Evolutionary conservation across 1,140 invertebrate species (phyloP), one percentile per base, ranked within the genome.

Genomic region (Agrypnia vestita): DNA sequence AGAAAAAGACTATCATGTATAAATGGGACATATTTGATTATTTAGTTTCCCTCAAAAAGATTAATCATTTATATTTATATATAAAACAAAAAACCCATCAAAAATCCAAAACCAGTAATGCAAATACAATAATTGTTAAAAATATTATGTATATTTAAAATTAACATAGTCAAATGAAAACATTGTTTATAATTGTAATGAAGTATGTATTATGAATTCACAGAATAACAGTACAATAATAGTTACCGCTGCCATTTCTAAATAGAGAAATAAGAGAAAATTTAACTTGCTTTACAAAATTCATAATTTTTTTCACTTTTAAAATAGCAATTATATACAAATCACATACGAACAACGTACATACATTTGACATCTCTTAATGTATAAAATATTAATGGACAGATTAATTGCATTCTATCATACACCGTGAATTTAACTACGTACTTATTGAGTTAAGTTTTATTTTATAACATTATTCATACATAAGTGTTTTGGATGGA

Each of bases 371-470:
- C 74, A 76, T 76, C 59, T 62, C 59, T 64, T 75, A 61, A 76
- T 62, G 59, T 79, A 82, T 82, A 82, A 79, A 82, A 80, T 83
- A 64, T 80, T 76, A 83, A 83, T 83, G 82, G 82, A 83, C 82
- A 83, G 82, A 83, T 71, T 83, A 80, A 79, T 83, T 83, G 82
- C 82, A 76, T 80, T 71, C 79, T 83, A 83, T 83, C 79, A 80
- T 83, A 83, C 82, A 83, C 78, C 56, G 82, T 80, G 82, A 83
- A 49, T 21, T 80, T 75, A 78, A 80, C 59, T 80, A 83, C 78
- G 17, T 78, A 56, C 69, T 80, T 78, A 78, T 53, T 64, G 73
- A 80, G 56, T 82, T 78, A 80, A 74, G 64, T 46, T 73, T 77
- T 80, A 82, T 69, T 67, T 82, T 77, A 82, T 82, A 82, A 80